Base-by-base conservation (phyloP, 2,888 invertebrate genomes). In the Drosophila borborema region DNA sequence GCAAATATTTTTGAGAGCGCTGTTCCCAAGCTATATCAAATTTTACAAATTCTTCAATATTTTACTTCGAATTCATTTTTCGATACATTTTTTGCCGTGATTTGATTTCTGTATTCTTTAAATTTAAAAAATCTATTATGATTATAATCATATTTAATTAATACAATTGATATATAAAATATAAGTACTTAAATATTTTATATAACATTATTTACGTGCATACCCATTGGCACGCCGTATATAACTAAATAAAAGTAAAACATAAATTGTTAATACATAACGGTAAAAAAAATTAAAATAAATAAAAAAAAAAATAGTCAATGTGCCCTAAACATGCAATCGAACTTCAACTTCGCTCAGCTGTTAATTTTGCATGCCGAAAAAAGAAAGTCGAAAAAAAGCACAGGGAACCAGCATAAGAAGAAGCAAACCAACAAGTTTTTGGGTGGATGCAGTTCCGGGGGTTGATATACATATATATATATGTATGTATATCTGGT, bases 331-430 rank as follows among this genome's bases (percentile, higher is more conserved):
- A 78, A 71, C 82, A 82, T 87, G 82, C 82, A 78, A 83, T 84
- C 85, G 85, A 84, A 83, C 74, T 78, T 62, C 51, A 71, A 71
- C 72, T 67, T 66, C 45, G 68, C 82, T 78, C 80, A 81, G 80
- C 80, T 89, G 71, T 87, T 75, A 64, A 80, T 81, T 85, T 87
- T 70, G 88, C 82, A 89, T 68, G 74, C 64, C 36, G 46, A 49
- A 54, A 51, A 70, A 56, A 64, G 7, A 45, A 51, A 14, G 18
- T 5, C 45, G 45, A 49, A 38, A 70, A 58, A 64, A 51, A 53
- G n/a, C n/a, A 40, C 49, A 63, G 16, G 4, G 48, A 43, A 28
- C 31, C 41, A 41, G 38, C n/a, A n/a, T n/a, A n/a, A 46, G 31
- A 40, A 64, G 41, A 38, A 56, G 70, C 46, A 74, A 55, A 58